Conservation (phyloP, 2,888 invertebrate species). For the Sarcophaga rosellei region DNA sequence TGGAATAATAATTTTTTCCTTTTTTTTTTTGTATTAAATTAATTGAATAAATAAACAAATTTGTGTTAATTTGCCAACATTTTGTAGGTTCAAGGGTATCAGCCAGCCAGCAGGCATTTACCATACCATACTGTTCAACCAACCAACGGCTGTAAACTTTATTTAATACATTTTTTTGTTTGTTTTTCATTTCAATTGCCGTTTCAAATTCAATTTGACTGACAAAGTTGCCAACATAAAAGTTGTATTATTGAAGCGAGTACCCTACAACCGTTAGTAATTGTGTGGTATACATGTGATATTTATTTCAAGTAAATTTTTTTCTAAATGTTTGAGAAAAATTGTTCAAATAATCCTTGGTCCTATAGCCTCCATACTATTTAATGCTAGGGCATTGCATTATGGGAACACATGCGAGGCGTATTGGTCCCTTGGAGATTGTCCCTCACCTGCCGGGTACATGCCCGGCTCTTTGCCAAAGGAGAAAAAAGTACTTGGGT, state of each 20-base stretch:
- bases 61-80: slow-evolving; percentile 65
- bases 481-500: no score
- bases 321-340: no score
- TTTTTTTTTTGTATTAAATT: slow-evolving; percentile 47
- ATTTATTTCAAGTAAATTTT: no score
- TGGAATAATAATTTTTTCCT: background rate
- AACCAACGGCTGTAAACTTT: slow-evolving; percentile 4
- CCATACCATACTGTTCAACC: background rate
- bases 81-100: slow-evolving; percentile 58
- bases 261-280: background rate
- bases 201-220: background rate
- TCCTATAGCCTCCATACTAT: no score
- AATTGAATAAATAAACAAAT: slow-evolving; percentile 65
- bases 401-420: no score
- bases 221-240: slow-evolving; percentile 17
- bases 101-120: background rate
- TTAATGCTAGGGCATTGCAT: no score
- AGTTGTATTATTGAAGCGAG: background rate
- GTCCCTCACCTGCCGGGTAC: no score
- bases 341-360: no score
- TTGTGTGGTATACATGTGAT: no score
- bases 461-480: no score
- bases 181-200: background rate
- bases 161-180: slow-evolving; percentile 6
- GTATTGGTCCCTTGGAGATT: no score